Conservation (phyloP, 2,113 vertebrate genomes). For the Cephalopholis sonnerati region DNA sequence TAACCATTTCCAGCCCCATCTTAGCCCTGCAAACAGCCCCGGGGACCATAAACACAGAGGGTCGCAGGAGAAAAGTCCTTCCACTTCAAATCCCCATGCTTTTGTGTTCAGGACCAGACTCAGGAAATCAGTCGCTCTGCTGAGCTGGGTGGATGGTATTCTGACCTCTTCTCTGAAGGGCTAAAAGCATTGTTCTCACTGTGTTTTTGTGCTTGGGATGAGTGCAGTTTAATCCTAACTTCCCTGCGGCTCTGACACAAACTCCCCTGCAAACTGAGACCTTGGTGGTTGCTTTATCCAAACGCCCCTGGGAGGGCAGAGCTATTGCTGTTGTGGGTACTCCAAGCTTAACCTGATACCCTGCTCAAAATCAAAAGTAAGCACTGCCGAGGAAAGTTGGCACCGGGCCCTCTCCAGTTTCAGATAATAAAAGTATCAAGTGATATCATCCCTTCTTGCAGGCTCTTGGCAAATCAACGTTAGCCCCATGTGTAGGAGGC, state of each 20-base stretch:
- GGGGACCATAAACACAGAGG: conserved; percentile 48
- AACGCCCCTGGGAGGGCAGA: conserved; percentile 37
- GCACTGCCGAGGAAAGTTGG: conserved; percentile 45
- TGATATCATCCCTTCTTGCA: conserved; percentile 48
- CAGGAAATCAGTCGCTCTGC: conserved; percentile 58
- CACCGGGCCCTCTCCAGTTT: conserved; percentile 43
- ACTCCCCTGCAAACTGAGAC: conserved; percentile 68
- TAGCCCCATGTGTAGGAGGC: conserved; percentile 28
- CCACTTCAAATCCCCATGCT: conserved; percentile 56
- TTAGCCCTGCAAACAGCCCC: conserved; percentile 55
- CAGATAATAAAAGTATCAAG: conserved; percentile 63
- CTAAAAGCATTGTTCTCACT: conserved; percentile 60
- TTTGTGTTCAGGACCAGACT: conserved; percentile 59
- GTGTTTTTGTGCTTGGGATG: conserved; percentile 61
- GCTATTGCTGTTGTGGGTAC: conserved; percentile 54
- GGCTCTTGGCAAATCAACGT: conserved; percentile 49
- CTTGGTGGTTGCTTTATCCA: conserved; percentile 44
- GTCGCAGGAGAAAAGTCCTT: conserved; percentile 35
- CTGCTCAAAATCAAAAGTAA: conserved; percentile 65
- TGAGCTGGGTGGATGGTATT: conserved; percentile 57
- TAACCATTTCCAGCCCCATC: conserved; percentile 76
- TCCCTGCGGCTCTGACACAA: conserved; percentile 59
- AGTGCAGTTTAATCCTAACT: conserved; percentile 67
- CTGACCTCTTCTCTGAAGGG: conserved; percentile 41
- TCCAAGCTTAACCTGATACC: conserved; percentile 66